Evolutionary conservation across 2,113 vertebrate genomes (phyloP), one percentile per base, ranked within the genome.

Genomic region (Dendrocopos noguchii): DNA sequence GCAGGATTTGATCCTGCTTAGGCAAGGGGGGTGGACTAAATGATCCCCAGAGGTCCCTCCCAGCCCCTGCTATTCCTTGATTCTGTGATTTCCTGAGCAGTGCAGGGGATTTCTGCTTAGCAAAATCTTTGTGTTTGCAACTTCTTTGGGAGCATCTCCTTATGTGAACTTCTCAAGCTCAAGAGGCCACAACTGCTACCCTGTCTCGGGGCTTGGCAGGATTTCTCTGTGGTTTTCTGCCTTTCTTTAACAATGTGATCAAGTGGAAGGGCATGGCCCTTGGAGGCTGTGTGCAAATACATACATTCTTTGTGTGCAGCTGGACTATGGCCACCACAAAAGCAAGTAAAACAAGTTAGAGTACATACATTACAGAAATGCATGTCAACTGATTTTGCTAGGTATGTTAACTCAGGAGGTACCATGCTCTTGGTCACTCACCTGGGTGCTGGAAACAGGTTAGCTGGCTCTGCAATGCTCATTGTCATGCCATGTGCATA

Each of bases 281-380:
- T 46, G 33, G 65, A 57, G 71, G 53, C 46, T 0, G 0, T 59
- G 39, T 7, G 14, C 70, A 88, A 81, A 76, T 75, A 42, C 10
- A 18, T n/a, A 21, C 55, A 27, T 29, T 66, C 59, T 53, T 79
- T 70, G 39, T 76, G 67, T 5, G 3, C 63, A 92, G 83, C 55
- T 76, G 78, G 66, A 44, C 44, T 68, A 15, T 20, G 79, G 55
- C 66, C 50, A 59, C 67, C 79, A 7, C 27, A 63, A 79, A 87
- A 87, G 39, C 89, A 39, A 94, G 84, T 76, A 91, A 66, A 95
- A 65, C 55, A 63, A 89, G 81, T 79, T 87, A 24, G 59, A 84
- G 87, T 53, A 39, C 71, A 61, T 70, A 39, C 22, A 39, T 84
- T 21, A 70, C n/a, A 76, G 78, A 84, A 92, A 73, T 25, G 12